A percentile compares a stretch with the other conserved stretches of the same genome.
These are phyloP conservation scores for Camponotus floridanus DNA, from an alignment of 1,140 invertebrate species.

Conservation along the genomic window DNA sequence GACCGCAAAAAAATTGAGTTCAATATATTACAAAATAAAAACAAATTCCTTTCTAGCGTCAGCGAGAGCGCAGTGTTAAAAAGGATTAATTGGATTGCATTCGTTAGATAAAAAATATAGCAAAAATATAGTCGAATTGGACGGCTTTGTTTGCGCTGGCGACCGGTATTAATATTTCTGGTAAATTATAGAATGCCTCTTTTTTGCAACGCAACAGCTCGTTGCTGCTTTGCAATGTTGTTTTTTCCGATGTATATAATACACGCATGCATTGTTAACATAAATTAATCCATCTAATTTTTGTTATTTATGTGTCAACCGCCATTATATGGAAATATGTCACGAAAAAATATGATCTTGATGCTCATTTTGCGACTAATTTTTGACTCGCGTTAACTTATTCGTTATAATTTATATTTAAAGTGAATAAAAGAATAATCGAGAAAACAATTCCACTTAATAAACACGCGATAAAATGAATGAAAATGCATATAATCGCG, in stretches of 20 bases:
- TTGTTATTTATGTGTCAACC: constrained; percentile 35
- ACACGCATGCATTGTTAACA: background rate
- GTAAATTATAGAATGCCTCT: constrained; percentile 5
- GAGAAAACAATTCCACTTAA: background rate
- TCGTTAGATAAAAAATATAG: constrained; percentile 46
- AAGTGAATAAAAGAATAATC: background rate
- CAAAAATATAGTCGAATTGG: background rate
- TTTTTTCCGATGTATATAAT: background rate
- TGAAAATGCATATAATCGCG: background rate
- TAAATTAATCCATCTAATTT: constrained; percentile 1
- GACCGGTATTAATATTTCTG: constrained; percentile 43
- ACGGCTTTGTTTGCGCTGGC: background rate
- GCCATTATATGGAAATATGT: background rate
- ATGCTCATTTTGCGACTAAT: background rate
- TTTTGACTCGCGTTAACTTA: constrained; percentile 12
- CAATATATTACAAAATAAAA: constrained; percentile 46
- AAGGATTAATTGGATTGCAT: constrained; percentile 53
- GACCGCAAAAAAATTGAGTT: constrained; percentile 25
- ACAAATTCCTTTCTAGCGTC: background rate
- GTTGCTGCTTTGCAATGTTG: constrained; percentile 4
- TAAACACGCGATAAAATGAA: background rate
- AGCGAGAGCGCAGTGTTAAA: constrained; percentile 22
- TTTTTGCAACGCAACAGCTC: background rate
- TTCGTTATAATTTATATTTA: background rate
- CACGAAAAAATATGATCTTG: too few relatives aligned